Evolutionary conservation across 2,113 vertebrate genomes (phyloP).

Genomic region (Dasyprocta punctata): DNA sequence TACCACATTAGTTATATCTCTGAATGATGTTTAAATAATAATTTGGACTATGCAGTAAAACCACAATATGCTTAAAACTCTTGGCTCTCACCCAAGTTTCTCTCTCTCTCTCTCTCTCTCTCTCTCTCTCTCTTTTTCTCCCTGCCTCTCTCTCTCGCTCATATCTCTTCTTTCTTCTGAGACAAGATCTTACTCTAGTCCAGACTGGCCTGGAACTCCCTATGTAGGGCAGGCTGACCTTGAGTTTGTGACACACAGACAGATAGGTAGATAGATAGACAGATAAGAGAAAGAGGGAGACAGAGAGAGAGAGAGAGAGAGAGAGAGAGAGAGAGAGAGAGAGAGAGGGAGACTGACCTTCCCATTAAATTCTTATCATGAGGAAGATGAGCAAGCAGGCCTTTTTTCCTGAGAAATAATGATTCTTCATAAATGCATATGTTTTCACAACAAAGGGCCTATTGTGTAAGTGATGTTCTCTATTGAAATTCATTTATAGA

Average conservation of each 20-base stretch:
- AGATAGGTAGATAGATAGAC: too few species aligned
- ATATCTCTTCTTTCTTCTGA: background rate
- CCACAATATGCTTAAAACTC: background rate
- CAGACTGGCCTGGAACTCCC: background rate
- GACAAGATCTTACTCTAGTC: background rate
- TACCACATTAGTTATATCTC: background rate
- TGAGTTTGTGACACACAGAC: background rate
- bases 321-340: too few species aligned
- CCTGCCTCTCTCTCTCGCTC: too few species aligned
- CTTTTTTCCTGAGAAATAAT: background rate
- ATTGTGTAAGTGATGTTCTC: background rate
- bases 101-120: background rate
- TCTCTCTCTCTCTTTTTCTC: too few species aligned
- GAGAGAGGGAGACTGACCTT: too few species aligned
- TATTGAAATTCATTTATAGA: background rate
- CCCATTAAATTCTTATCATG: background rate
- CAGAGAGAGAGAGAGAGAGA: too few species aligned
- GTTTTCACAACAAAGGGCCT: background rate
- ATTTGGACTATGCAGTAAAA: background rate
- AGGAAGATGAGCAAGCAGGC: background rate
- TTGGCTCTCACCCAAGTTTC: background rate
- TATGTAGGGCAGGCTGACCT: background rate
- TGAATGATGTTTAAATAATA: background rate
- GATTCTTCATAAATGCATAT: background rate
- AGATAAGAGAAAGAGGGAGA: too few species aligned